Evolutionary conservation across 1,140 invertebrate genomes (phyloP).

Genomic region (Listronotus bonariensis): DNA sequence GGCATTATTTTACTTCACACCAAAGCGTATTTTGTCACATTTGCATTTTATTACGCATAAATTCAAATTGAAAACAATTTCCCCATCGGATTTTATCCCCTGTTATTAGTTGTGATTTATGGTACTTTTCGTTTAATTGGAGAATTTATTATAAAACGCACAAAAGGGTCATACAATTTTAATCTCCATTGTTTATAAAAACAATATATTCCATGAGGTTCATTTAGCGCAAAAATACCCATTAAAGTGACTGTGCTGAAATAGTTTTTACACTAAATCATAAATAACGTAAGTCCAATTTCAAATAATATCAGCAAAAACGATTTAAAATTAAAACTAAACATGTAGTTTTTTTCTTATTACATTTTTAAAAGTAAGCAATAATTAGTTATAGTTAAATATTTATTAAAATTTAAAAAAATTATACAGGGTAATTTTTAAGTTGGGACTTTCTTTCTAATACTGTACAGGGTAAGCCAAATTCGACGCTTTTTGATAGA

Average conservation of each 20-base stretch:
- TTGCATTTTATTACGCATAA: slow-evolving; percentile 33
- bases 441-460: too few relatives aligned
- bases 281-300: background rate
- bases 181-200: slow-evolving; percentile 33
- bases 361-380: too few relatives aligned
- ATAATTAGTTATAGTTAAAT: too few relatives aligned
- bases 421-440: too few relatives aligned
- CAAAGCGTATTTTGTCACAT: slow-evolving; percentile 21
- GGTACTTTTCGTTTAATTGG: slow-evolving; percentile 33
- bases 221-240: slow-evolving; percentile 15
- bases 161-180: slow-evolving; percentile 25
- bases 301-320: too few relatives aligned
- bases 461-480: too few relatives aligned
- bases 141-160: slow-evolving; percentile 30
- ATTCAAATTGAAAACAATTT: slow-evolving; percentile 34
- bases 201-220: slow-evolving; percentile 19
- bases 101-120: slow-evolving; percentile 35
- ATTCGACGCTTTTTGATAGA: too few relatives aligned
- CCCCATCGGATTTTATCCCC: slow-evolving; percentile 22
- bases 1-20: slow-evolving; percentile 17
- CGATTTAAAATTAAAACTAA: too few relatives aligned
- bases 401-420: too few relatives aligned
- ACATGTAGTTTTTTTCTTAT: too few relatives aligned
- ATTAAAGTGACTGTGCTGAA: slow-evolving; percentile 17
- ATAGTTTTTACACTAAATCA: background rate